Evolutionary conservation across 2,888 invertebrate species (phyloP).

Genomic region (Drosophila kuntzei): DNA sequence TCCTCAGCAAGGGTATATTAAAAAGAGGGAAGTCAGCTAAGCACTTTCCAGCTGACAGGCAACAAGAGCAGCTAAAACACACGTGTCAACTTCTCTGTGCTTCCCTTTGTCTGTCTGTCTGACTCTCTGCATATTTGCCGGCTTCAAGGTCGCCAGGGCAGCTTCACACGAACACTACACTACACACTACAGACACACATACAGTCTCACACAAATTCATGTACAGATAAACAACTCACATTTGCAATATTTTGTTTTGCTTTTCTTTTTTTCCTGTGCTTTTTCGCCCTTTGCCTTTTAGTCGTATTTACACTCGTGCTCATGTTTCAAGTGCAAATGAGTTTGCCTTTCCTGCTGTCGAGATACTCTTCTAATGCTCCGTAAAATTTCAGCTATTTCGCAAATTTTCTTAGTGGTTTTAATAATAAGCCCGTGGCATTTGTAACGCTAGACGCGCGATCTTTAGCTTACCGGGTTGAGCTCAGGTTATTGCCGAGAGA

Average conservation of each 20-base stretch:
- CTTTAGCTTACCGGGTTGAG: slow-evolving; percentile 52
- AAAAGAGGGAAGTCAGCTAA: slow-evolving; percentile 26
- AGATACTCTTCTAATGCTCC: slow-evolving; percentile 44
- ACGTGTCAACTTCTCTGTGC: slow-evolving; percentile 48
- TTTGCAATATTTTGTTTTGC: slow-evolving; percentile 32
- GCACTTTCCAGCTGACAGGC: slow-evolving; percentile 40
- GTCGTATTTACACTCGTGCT: slow-evolving; percentile 32
- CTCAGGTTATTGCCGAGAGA: slow-evolving; percentile 37
- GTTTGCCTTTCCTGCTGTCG: slow-evolving; percentile 39
- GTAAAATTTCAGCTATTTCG: slow-evolving; percentile 67
- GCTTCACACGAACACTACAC: slow-evolving; percentile 24
- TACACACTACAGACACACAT: slow-evolving; percentile 22
- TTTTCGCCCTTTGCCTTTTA: slow-evolving; percentile 20
- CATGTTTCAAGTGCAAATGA: slow-evolving; percentile 76
- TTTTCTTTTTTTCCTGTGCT: slow-evolving; percentile 3
- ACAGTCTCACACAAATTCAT: slow-evolving; percentile 1
- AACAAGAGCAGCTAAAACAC: slow-evolving; percentile 31
- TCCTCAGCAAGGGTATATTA: background rate
- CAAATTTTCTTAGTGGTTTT: slow-evolving; percentile 80
- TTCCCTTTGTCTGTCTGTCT: background rate
- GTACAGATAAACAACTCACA: slow-evolving; percentile 10
- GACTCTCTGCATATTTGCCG: slow-evolving; percentile 17
- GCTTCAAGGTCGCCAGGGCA: slow-evolving; percentile 63
- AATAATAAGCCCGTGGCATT: slow-evolving; percentile 68
- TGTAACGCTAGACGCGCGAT: slow-evolving; percentile 66